phyloP scores from a whole-genome alignment of 2,888 invertebrate genomes.

The Apoda limacodes region DNA sequence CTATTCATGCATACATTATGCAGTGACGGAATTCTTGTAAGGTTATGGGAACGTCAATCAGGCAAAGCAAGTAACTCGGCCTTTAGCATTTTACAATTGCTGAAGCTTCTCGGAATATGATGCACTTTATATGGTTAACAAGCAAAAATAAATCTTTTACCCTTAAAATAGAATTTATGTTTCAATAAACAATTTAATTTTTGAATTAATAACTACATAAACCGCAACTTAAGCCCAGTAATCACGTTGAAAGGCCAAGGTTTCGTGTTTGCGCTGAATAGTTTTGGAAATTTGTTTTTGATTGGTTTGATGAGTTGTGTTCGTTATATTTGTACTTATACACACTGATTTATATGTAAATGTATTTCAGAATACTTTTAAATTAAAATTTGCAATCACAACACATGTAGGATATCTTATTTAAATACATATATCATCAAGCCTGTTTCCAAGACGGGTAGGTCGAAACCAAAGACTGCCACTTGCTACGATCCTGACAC shows the following conservation, averaged over 20 bases:
- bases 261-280: constrained; percentile 43
- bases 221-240: constrained; percentile 36
- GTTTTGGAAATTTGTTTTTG: constrained; percentile 53
- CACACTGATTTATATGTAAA: too few relatives aligned
- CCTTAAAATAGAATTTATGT: constrained; percentile 29
- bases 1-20: constrained; percentile 10
- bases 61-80: constrained; percentile 30
- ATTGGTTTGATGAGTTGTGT: constrained; percentile 36
- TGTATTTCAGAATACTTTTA: too few relatives aligned
- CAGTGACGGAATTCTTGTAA: constrained; percentile 29
- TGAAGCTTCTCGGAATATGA: constrained; percentile 38
- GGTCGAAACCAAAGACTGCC: too few relatives aligned
- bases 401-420: too few relatives aligned
- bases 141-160: constrained; percentile 28
- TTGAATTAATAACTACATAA: constrained; percentile 39
- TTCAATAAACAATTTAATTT: too few relatives aligned
- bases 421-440: too few relatives aligned
- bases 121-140: constrained; percentile 23
- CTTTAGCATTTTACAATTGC: constrained; percentile 43
- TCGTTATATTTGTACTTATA: too few relatives aligned
- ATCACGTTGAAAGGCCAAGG: constrained; percentile 54
- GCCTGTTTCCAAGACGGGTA: too few relatives aligned
- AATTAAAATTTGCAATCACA: too few relatives aligned
- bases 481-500: too few relatives aligned
- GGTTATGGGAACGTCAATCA: constrained; percentile 54